Conservation (phyloP, 1,140 invertebrate species). For the Papilio dardanus region DNA sequence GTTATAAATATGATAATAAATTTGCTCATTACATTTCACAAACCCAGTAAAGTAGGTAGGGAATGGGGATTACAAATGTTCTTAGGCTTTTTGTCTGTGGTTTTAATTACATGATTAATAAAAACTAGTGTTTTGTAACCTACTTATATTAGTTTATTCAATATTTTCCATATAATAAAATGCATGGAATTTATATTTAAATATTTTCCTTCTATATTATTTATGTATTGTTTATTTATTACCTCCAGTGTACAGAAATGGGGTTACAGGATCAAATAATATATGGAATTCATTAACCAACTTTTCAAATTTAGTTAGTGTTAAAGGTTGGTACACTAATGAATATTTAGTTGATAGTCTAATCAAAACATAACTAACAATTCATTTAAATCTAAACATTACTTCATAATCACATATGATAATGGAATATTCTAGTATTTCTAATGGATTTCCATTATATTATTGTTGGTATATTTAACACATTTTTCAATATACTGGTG, state of each 20-base stretch:
- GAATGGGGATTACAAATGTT: too few species aligned
- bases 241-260: constrained; percentile 59
- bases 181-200: neutral
- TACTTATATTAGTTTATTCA: too few species aligned
- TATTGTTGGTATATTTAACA: too few species aligned
- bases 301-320: constrained; percentile 48
- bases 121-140: too few species aligned
- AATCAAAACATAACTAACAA: constrained; percentile 51
- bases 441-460: too few species aligned
- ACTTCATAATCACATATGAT: too few species aligned
- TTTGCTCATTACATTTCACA: constrained; percentile 30
- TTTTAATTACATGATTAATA: too few species aligned
- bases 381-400: too few species aligned
- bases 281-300: constrained; percentile 68
- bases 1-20: neutral
- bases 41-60: neutral
- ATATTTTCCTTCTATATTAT: constrained; percentile 28
- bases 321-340: constrained; percentile 13
- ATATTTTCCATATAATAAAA: too few species aligned
- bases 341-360: neutral
- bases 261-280: constrained; percentile 52
- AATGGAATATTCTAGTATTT: too few species aligned
- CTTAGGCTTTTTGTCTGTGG: too few species aligned
- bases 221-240: constrained; percentile 45
- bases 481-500: too few species aligned